phyloP scores from a whole-genome alignment of 2,113 vertebrate species.

The Thamnophis sirtalis region DNA sequence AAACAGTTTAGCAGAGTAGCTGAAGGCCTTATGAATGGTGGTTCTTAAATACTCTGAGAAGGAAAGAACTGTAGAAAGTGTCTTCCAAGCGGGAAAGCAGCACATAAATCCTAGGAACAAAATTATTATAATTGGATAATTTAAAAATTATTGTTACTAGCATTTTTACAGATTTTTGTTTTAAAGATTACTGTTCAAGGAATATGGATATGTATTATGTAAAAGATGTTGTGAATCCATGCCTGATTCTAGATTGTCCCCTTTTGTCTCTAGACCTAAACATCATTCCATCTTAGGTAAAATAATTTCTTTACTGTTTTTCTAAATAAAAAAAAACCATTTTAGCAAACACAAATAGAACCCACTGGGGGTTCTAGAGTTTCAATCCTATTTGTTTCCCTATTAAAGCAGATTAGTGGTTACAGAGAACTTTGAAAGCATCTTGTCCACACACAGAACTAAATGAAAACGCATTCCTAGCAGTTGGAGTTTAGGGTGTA shows the following conservation, averaged over 20 bases:
- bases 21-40: neutral
- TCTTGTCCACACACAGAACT: neutral
- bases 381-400: neutral
- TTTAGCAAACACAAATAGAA: neutral
- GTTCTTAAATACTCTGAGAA: neutral
- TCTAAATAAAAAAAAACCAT: conserved; percentile 38
- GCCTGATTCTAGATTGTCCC: accelerated
- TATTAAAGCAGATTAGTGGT: neutral
- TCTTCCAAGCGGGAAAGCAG: neutral
- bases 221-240: neutral
- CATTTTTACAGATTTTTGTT: neutral
- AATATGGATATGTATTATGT: neutral
- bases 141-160: neutral
- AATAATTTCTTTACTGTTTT: neutral
- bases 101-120: neutral
- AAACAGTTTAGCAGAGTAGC: neutral
- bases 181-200: neutral
- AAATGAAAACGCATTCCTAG: neutral
- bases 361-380: neutral
- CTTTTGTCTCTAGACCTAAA: neutral
- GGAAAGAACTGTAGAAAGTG: neutral
- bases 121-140: neutral
- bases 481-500: neutral
- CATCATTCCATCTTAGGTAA: neutral
- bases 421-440: conserved; percentile 11